phyloP scores from a whole-genome alignment of 2,113 vertebrate genomes.

The Macaca nemestrina region DNA sequence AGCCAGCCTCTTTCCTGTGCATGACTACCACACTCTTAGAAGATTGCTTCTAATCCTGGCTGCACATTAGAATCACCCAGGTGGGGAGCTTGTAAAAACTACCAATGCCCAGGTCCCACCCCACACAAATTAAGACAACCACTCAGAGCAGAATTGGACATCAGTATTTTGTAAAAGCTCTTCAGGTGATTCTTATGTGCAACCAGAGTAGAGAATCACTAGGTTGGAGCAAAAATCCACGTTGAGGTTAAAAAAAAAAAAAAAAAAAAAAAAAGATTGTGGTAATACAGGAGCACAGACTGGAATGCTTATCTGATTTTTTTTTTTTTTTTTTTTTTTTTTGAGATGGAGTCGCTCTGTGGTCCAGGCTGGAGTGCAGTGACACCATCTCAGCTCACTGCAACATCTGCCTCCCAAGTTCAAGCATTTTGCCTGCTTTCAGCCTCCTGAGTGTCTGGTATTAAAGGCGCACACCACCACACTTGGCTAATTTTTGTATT shows the following conservation, averaged over 20 bases:
- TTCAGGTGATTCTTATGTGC: background rate
- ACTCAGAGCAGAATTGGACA: background rate
- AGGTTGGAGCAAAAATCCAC: background rate
- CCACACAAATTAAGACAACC: background rate
- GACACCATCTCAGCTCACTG: background rate
- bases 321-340: background rate
- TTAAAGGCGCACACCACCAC: background rate
- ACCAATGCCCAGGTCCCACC: background rate
- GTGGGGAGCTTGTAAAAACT: background rate
- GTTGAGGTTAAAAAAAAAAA: background rate
- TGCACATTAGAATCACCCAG: background rate
- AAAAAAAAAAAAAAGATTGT: background rate
- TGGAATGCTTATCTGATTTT: background rate
- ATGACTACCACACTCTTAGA: background rate
- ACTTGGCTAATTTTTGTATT: background rate
- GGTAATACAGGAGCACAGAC: background rate
- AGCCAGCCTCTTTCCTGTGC: background rate
- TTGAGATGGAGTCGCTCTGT: background rate
- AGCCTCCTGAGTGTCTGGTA: background rate
- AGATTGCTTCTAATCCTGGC: background rate
- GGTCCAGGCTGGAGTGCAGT: background rate
- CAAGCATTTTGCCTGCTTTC: background rate
- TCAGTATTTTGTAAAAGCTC: conserved; percentile 9
- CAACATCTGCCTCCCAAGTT: background rate
- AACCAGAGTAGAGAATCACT: background rate